Base-by-base conservation (phyloP, 2,888 invertebrate genomes). In the Drosophila emarginata region DNA sequence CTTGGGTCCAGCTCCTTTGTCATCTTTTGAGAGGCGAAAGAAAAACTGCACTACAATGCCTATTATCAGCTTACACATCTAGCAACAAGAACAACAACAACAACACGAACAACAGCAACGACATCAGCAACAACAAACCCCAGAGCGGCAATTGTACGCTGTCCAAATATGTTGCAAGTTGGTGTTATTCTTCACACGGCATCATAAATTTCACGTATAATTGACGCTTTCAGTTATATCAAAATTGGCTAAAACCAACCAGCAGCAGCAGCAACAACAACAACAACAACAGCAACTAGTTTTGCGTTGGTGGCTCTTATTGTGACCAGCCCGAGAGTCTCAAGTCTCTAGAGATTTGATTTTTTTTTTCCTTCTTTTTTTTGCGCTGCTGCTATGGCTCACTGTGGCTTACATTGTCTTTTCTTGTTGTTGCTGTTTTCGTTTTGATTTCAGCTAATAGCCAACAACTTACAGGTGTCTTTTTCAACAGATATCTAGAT, bases 191-290 rank as follows among this genome's bases (percentile, higher is more conserved):
- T 81, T 90, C 90, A 89, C 89, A 90, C 87, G 88, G 90, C 90
- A 90, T 89, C 90, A 89, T 89, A 89, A 90, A 89, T 89, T 89
- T 90, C 90, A 88, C 90, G 89, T 90, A 90, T 90, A 89, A 89
- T 89, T 89, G 90, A 89, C 89, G 89, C 89, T 89, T 89, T 90
- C 90, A 89, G 89, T 83, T 89, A 90, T 87, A 85, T 87, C 89
- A 88, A 86, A 86, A 82, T 88, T 85, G 86, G 88, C 84, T 88
- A 88, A 81, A 86, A 74, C 18, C 45, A 79, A 32, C 32, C 32
- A 32, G 2, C 32, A 32, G 32, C 32, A 32, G 4, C 32, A 32
- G 1, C 32, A 32, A 2, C 67, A 45, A n/a, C 54, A 58, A 15
- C 61, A 64, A 58, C 63, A 50, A 18, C 52, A 26, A 23, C 36